These are phyloP conservation scores for Ancistrus triradiatus DNA, from an alignment of 2,113 vertebrate species.

Conservation along the genomic window DNA sequence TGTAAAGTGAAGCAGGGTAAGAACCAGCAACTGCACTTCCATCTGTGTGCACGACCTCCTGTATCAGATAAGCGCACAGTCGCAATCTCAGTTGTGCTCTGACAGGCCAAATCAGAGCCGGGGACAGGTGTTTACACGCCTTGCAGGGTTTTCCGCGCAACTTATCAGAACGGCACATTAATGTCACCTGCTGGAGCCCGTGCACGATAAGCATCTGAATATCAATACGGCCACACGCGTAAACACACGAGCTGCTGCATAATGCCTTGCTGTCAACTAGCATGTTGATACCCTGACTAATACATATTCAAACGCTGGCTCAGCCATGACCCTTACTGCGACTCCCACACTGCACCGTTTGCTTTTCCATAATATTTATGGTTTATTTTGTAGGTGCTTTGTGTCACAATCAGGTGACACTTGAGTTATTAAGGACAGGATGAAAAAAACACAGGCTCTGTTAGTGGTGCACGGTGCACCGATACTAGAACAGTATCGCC, in stretches of 20 bases:
- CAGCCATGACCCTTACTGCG: no score
- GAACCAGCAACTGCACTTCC: background rate
- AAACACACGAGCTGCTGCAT: constrained; percentile 11
- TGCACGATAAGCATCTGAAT: constrained; percentile 49
- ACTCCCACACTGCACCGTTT: no score
- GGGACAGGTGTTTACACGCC: constrained; percentile 57
- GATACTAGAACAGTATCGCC: no score
- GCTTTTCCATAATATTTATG: no score
- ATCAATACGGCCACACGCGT: constrained; percentile 42
- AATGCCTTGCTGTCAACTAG: constrained; percentile 33
- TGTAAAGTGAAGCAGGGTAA: no score
- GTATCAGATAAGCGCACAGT: constrained; percentile 59
- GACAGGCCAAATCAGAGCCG: constrained; percentile 29
- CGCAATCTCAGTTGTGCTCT: constrained; percentile 51
- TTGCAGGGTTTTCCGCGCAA: constrained; percentile 25
- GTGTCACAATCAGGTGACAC: no score
- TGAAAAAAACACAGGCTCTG: no score
- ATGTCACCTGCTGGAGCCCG: constrained; percentile 38
- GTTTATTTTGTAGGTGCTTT: no score
- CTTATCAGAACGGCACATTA: constrained; percentile 40
- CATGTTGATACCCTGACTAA: no score
- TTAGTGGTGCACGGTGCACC: no score
- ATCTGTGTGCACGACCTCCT: constrained; percentile 37
- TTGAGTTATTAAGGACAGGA: no score
- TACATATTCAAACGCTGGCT: no score